Evolutionary conservation across 2,888 invertebrate genomes (phyloP).

Genomic region (Temnothorax ravouxi): DNA sequence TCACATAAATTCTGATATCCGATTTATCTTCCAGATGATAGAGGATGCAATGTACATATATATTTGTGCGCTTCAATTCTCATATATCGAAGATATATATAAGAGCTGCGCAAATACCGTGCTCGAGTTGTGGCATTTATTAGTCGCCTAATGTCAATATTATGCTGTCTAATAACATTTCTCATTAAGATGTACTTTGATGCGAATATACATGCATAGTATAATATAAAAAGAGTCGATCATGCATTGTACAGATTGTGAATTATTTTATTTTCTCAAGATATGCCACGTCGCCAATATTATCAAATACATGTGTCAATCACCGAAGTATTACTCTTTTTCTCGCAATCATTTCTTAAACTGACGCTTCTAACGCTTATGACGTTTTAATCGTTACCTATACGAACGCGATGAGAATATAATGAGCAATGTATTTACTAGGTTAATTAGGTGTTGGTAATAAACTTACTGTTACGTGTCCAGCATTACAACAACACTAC

Average conservation of each 20-base stretch:
- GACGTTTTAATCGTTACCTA: conserved; percentile 2
- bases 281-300: background rate
- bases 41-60: conserved; percentile 54
- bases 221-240: conserved; percentile 1
- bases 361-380: background rate
- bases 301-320: background rate
- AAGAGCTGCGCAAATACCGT: conserved; percentile 71
- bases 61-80: conserved; percentile 62
- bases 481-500: conserved; percentile 31
- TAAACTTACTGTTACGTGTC: conserved; percentile 46
- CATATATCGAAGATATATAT: conserved; percentile 59
- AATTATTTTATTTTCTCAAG: conserved; percentile 6
- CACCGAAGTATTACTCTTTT: background rate
- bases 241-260: background rate
- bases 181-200: conserved; percentile 43
- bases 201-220: background rate
- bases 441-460: conserved; percentile 39
- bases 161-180: conserved; percentile 51
- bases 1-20: conserved; percentile 57
- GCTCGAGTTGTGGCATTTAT: conserved; percentile 65
- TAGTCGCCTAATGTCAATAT: conserved; percentile 64
- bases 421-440: conserved; percentile 34
- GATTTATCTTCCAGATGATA: conserved; percentile 44
- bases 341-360: conserved; percentile 6
- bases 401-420: conserved; percentile 19